Base-by-base conservation (phyloP, 1,140 invertebrate genomes). In the Delia radicum region DNA sequence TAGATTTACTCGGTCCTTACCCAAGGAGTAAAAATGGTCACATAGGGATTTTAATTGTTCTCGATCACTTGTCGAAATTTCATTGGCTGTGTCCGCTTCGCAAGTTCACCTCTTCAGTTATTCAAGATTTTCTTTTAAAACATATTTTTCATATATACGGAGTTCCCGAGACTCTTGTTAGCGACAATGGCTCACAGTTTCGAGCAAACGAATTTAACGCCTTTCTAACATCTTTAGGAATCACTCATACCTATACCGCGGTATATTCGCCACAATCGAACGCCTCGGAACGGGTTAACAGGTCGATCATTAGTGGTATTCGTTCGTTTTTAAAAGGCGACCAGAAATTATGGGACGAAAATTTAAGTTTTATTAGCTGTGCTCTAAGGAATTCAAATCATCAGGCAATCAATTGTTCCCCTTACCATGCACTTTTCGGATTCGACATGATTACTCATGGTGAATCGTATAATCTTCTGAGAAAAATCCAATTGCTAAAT, bases 251-350 rank as follows among this genome's bases (percentile, higher is more conserved):
- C 3, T 75, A 12, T 6, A 75, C 74, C 3, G 62, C 21, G 8
- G 21, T 42, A 26, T 65, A 75, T 67, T 6, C 28, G 3, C 74
- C 74, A 24, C 74, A 75, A n/a, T n/a, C n/a, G 8, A 75, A 75
- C 27, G 28, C 74, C n/a, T n/a, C n/a, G n/a, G n/a, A n/a, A n/a
- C n/a, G n/a, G n/a, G 74, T 75, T 27, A 75, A 75, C 24, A n/a
- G 74, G 7, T 63, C 61, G 7, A 67, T 75, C 8, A 65, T 42
- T n/a, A 62, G 18, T 8, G 63, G 61, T 10, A 21, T 75, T 6
- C 46, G 55, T 5, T 46, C 48, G 1, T 74, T 31, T 74, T 3
- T 74, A 15, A 48, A 24, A 7, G 18, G 2, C 6, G 46, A 62
- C 21, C 72, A 73, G n/a, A 7, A 18, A 4, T 29, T 7, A 48